These are phyloP conservation scores for Lepus europaeus DNA, from an alignment of 2,113 vertebrate genomes.

Conservation along the genomic window DNA sequence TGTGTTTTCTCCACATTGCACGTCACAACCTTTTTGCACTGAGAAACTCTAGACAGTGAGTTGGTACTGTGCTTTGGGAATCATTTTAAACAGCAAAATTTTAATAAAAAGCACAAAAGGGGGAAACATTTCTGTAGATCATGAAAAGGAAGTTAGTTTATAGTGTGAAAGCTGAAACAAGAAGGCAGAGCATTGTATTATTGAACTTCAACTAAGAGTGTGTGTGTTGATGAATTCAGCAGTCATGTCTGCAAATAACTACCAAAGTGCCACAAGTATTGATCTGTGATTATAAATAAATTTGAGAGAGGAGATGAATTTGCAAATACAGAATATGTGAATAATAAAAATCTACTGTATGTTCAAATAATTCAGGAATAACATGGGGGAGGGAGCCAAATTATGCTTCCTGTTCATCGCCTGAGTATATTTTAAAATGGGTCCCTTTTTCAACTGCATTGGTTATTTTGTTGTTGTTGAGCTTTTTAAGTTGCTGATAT, in stretches of 20 bases:
- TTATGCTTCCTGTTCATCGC: neutral
- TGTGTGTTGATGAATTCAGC: no score
- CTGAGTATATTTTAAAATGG: neutral
- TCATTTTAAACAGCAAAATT: neutral
- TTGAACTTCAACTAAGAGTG: neutral
- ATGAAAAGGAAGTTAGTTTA: neutral
- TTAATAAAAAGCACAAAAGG: neutral
- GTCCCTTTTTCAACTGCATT: neutral
- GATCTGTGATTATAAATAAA: neutral
- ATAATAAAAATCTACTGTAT: neutral
- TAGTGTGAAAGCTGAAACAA: neutral
- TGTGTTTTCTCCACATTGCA: neutral
- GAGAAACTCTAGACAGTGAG: neutral
- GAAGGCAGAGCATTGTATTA: neutral
- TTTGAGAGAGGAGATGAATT: neutral
- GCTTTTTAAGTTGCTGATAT: no score
- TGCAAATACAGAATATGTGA: neutral
- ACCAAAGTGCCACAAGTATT: no score
- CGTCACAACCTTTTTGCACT: neutral
- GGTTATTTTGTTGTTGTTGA: no score
- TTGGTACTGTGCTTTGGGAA: neutral
- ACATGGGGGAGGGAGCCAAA: neutral
- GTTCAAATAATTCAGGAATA: neutral
- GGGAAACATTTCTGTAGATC: neutral
- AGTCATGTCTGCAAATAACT: no score